Percentiles rank a stretch among this genome's conserved stretches.
These are phyloP conservation scores for Cerastoderma edule DNA, from an alignment of 2,888 invertebrate genomes.

Conservation along the genomic window DNA sequence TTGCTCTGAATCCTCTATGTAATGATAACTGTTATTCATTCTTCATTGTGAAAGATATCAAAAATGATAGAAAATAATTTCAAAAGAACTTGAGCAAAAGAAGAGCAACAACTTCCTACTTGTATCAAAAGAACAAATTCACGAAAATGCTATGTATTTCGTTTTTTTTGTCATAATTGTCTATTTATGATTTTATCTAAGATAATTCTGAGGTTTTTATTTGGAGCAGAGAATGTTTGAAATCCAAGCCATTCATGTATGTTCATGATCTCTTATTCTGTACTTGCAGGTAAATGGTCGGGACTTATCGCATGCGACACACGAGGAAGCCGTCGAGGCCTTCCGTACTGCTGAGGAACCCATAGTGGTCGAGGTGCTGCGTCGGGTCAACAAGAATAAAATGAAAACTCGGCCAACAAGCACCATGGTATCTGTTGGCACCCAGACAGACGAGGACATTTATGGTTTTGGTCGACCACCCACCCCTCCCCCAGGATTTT, in stretches of 20 bases:
- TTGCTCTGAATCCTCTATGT: too few species aligned
- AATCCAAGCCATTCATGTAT: not conserved
- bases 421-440: slow-evolving; percentile 81
- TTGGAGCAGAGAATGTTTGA: too few species aligned
- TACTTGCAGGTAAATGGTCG: slow-evolving; percentile 83
- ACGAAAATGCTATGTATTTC: too few species aligned
- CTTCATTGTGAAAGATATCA: too few species aligned
- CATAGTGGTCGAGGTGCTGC: slow-evolving; percentile 83
- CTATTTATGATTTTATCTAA: too few species aligned
- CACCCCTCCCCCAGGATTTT: slow-evolving; percentile 76
- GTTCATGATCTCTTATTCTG: not conserved
- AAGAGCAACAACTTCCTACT: too few species aligned
- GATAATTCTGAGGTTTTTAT: too few species aligned
- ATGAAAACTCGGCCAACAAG: slow-evolving; percentile 66
- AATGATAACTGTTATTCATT: too few species aligned
- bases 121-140: too few species aligned
- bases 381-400: slow-evolving; percentile 78
- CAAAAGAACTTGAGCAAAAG: too few species aligned
- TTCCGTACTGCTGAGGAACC: slow-evolving; percentile 83
- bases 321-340: slow-evolving; percentile 83
- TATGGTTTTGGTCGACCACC: slow-evolving; percentile 78
- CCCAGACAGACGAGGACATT: slow-evolving; percentile 82
- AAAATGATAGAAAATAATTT: too few species aligned
- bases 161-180: too few species aligned
- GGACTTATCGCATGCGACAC: slow-evolving; percentile 82